Evolutionary conservation across 1,140 invertebrate genomes (phyloP), one percentile per base, ranked within the genome.

Genomic region (Eciton burchellii): DNA sequence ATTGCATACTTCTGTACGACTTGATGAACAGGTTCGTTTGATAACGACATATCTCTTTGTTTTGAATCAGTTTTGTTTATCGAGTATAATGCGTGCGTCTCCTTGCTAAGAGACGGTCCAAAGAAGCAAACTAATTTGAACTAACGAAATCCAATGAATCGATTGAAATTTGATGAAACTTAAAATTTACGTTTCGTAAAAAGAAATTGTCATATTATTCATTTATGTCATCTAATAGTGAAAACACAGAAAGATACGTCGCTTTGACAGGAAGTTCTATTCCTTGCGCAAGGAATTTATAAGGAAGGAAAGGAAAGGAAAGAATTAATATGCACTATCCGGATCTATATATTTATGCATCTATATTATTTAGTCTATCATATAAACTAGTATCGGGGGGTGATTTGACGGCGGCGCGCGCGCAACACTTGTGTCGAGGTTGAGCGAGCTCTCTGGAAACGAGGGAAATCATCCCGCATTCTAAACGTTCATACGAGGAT

Each of bases 401-500:
- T 63, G 47, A 63, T 63, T 3, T 35, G 35, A 62, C 9, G n/a
- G 29, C 52, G 19, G n/a, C n/a, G 56, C n/a, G 2, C 6, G 35
- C 6, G 35, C 35, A 6, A 74, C 29, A 29, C 49, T 49, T 74
- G 16, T 45, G 21, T 0, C 24, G 11, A 21, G 2, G 16, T 45
- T 47, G 16, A 62, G 16, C 29, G 3, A 26, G 4, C 43, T 52
- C 62, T 57, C 52, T 29, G 16, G 12, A 16, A 43, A 54, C 4
- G 8, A 82, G 11, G 14, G 4, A 14, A 85, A 84, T 76, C 66
- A 82, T 87, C 16, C 54, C 70, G 63, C 70, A 88, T 88, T 82
- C 72, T 49, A 62, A 88, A 83, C 63, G 65, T 54, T 79, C 66
- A 70, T 81, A 76, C 49, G 59, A 86, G 82, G 83, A 82, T 76